Base-by-base conservation (phyloP, 2,797 vertebrate genomes). In the Potorous gilbertii region DNA sequence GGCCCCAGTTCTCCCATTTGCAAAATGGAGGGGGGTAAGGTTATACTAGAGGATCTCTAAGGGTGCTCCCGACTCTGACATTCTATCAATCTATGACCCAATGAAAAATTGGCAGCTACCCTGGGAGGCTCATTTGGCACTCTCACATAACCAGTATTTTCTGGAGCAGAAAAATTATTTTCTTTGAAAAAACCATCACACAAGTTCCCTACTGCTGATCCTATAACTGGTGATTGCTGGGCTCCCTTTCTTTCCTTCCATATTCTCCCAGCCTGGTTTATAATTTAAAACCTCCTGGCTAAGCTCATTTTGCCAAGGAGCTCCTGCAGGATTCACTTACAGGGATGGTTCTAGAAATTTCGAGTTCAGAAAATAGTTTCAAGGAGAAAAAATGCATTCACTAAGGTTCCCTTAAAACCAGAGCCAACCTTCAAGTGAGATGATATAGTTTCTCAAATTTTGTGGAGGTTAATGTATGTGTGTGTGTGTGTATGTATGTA, bases 231-330 rank as follows among this genome's bases (percentile, higher is more conserved):
- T 90, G 56, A 56, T 91, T 55, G 31, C 59, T 29, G 66, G 56
- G 54, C 50, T 87, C 27, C 40, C 40, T 46, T 50, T 2, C 40
- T 21, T 46, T 24, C 74, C 91, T 92, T 93, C 90, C 34, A 10
- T 2, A 14, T 62, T 66, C 59, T 91, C 89, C 74, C 81, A 59
- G 91, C 66, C 57, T 12, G 52, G 27, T 92, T 54, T 55, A 62
- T 92, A 93, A 96, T 96, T 97, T 96, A 97, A 97, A 97, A 96
- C 59, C 74, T 95, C 93, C 89, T 90, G 59, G 96, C 89, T 97
- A 94, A 96, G 95, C 93, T 98, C 93, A 97, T 96, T 96, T 97
- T 96, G 93, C 93, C 94, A 92, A 97, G 96, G 55, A 81, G 74
- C 59, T 97, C 96, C 96, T 96, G 94, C 59, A 96, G 92, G 95